Percentiles rank a stretch among this genome's conserved stretches.
Conservation (phyloP, 2,888 invertebrate species). For the Sisyra nigra region DNA sequence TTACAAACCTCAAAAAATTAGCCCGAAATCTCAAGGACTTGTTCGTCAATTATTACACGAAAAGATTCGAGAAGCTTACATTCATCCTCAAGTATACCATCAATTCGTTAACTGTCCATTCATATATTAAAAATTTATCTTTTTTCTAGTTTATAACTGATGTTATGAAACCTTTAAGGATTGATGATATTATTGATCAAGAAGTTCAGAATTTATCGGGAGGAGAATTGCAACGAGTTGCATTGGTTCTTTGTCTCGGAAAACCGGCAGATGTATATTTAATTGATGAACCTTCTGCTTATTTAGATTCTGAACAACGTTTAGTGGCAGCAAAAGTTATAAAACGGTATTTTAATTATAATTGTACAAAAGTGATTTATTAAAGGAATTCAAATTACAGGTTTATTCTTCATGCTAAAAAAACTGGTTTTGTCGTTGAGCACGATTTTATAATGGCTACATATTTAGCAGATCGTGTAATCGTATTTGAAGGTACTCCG, state of each 20-base stretch:
- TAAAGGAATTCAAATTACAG: slow-evolving; percentile 24
- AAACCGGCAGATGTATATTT: slow-evolving; percentile 98
- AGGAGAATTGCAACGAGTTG: slow-evolving; percentile 97
- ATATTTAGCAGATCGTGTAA: slow-evolving; percentile 94
- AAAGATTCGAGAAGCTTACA: slow-evolving; percentile 92
- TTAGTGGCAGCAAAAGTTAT: slow-evolving; percentile 98
- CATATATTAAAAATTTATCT: slow-evolving; percentile 5
- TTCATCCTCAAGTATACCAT: slow-evolving; percentile 73
- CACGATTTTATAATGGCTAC: slow-evolving; percentile 99
- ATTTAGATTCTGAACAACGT: slow-evolving; percentile 99
- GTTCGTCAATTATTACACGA: slow-evolving; percentile 89
- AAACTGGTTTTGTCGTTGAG: slow-evolving; percentile 98
- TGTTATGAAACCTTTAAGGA: slow-evolving; percentile 95
- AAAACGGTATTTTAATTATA: slow-evolving; percentile 50
- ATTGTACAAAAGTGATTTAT: background rate
- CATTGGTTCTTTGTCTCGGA: slow-evolving; percentile 88
- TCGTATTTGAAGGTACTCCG: slow-evolving; percentile 93
- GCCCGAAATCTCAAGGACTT: slow-evolving; percentile 87
- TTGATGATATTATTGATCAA: slow-evolving; percentile 94
- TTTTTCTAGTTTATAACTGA: slow-evolving; percentile 77
- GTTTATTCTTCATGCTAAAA: slow-evolving; percentile 97
- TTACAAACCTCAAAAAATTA: slow-evolving; percentile 99
- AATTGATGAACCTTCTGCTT: slow-evolving; percentile 97
- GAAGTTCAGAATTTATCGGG: slow-evolving; percentile 98
- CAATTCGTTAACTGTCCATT: slow-evolving; percentile 1